Evolutionary conservation across 2,797 vertebrate genomes (phyloP), one percentile per base, ranked within the genome.

Genomic region (Thamnophis elegans): DNA sequence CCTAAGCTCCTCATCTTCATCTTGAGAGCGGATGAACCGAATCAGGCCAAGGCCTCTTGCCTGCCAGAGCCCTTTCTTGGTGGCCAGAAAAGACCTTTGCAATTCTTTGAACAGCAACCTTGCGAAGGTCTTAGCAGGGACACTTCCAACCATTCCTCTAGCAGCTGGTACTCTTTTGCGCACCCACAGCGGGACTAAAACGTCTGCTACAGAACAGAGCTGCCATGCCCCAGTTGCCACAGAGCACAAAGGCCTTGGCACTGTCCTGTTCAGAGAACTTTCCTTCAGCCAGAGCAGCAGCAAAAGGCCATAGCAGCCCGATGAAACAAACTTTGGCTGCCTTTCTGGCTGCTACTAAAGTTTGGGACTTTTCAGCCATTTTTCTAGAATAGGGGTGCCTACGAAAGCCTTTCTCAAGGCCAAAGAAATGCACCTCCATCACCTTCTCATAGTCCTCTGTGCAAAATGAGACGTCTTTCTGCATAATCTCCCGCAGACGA

Each of bases 401-500:
- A 8, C 12, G 13, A 60, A 13, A 59, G 32, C 22, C 36, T 26
- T 28, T 51, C 42, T 51, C 12, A 54, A 28, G 16, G 51, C 51
- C 51, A 9, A 32, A n/a, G 86, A 32, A 55, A 20, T 22, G 4
- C 1, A 3, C 28, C 7, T 22, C 42, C 6, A 5, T 60, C 97
- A 99, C 99, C 98, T 98, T 98, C 85, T 98, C 98, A 3, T 98
- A 99, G 96, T 99, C 99, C 87, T 99, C 98, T 8, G 99, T 97
- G 0, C 95, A 97, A 95, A 99, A 99, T 62, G 97, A 96, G 11
- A 98, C 93, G 92, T 99, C 98, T 96, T 98, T 99, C 97, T 99
- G 99, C 97, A 99, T 98, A 95, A 99, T 99, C 94, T 99, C 99
- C 8, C 98, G 99, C 22, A 99, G 98, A 0, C 98, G 97, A 4